These are phyloP conservation scores for Drosophila paracracens DNA, from an alignment of 2,888 invertebrate genomes.

Conservation along the genomic window DNA sequence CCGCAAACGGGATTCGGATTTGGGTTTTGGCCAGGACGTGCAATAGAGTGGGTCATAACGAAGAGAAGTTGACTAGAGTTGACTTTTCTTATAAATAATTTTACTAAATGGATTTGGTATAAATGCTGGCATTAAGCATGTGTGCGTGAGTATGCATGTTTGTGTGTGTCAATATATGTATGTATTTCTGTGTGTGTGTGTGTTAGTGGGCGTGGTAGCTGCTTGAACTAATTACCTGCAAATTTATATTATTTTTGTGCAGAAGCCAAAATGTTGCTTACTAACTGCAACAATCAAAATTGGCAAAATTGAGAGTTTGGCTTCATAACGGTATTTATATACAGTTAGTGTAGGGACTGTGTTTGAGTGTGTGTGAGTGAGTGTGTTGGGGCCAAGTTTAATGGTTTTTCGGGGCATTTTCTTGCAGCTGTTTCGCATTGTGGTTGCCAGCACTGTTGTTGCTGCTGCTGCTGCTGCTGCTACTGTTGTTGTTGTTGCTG, in stretches of 20 bases:
- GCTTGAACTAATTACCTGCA: conserved; percentile 79
- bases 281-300: conserved; percentile 77
- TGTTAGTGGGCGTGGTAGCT: conserved; percentile 47
- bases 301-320: conserved; percentile 51
- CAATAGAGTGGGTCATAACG: neutral
- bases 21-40: conserved; percentile 45
- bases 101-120: conserved; percentile 79
- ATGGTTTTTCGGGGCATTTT: conserved; percentile 78
- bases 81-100: conserved; percentile 80
- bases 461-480: conserved; percentile 14
- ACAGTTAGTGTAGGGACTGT: conserved; percentile 20
- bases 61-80: conserved; percentile 30
- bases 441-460: conserved; percentile 54
- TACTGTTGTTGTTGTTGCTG: conserved; percentile 37
- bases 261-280: conserved; percentile 54
- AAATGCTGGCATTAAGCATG: conserved; percentile 64
- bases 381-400: conserved; percentile 63
- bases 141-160: conserved; percentile 17
- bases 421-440: conserved; percentile 79
- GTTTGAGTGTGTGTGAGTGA: conserved; percentile 13
- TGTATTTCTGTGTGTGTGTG: neutral
- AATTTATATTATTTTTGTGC: conserved; percentile 62
- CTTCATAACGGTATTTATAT: conserved; percentile 49
- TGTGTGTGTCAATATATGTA: neutral
- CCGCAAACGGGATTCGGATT: conserved; percentile 72